Percentiles rank a stretch among this genome's conserved stretches.
phyloP scores from a whole-genome alignment of 2,113 vertebrate species.

The Ptilorrhoa leucosticta region DNA sequence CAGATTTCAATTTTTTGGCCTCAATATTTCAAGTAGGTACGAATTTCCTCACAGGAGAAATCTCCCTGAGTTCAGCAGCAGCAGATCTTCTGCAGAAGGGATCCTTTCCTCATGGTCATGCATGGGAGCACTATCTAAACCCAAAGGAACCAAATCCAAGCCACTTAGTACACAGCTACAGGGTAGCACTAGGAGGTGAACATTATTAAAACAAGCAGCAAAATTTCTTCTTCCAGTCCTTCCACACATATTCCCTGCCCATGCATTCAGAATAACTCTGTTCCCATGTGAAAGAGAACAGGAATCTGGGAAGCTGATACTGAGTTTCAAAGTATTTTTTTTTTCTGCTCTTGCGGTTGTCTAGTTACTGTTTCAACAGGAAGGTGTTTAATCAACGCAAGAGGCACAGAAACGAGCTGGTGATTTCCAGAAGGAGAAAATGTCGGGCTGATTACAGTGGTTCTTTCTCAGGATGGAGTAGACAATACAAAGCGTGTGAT shows the following conservation, averaged over 20 bases:
- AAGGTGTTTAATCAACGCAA: slow-evolving; percentile 49
- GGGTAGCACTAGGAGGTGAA: neutral
- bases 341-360: neutral
- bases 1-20: neutral
- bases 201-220: neutral
- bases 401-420: neutral
- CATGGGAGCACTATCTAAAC: neutral
- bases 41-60: neutral
- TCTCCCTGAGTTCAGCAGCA: neutral
- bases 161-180: neutral
- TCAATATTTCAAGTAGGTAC: neutral
- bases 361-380: slow-evolving; percentile 56
- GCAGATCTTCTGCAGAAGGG: neutral
- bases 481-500: slow-evolving; percentile 30
- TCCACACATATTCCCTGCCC: neutral
- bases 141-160: neutral
- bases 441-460: slow-evolving; percentile 28
- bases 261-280: neutral
- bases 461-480: slow-evolving; percentile 53
- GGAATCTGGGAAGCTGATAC: neutral
- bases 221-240: neutral
- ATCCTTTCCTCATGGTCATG: neutral
- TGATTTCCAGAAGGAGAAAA: slow-evolving; percentile 39
- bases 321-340: neutral
- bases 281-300: neutral